Conservation (phyloP, 92 coral and sea anemone genomes). For the Isaurus tuberculatus region DNA sequence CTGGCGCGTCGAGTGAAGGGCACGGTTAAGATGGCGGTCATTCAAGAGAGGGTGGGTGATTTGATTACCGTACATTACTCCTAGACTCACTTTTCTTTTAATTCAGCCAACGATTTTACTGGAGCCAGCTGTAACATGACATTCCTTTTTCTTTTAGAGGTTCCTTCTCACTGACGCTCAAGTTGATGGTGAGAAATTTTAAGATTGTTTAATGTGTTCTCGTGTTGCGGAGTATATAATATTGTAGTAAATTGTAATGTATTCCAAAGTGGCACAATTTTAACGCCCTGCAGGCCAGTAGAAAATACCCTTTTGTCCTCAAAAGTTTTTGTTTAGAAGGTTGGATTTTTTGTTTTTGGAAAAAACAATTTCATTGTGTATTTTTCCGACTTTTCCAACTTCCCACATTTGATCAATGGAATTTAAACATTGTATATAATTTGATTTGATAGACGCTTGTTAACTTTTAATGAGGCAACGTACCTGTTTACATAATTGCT, state of each 20-base stretch:
- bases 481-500: slow-evolving; percentile 15
- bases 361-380: not conserved
- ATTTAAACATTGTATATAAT: not conserved
- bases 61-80: not conserved
- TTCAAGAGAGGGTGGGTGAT: slow-evolving; percentile 51
- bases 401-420: slow-evolving; percentile 10
- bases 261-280: not conserved
- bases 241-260: not conserved
- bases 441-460: slow-evolving; percentile 34
- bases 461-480: slow-evolving; percentile 31
- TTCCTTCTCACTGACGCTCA: slow-evolving; percentile 94
- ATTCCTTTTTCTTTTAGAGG: slow-evolving; percentile 74
- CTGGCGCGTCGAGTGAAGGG: slow-evolving; percentile 44
- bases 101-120: slow-evolving; percentile 3
- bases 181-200: slow-evolving; percentile 86
- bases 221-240: not conserved
- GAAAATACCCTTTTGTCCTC: not conserved
- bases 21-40: slow-evolving; percentile 55
- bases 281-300: not conserved
- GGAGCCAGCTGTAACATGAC: slow-evolving; percentile 30
- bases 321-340: not conserved
- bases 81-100: not conserved
- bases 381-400: not conserved
- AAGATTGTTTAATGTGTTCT: slow-evolving; percentile 42
- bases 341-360: not conserved